Conservation (phyloP, 2,113 vertebrate genomes). For the Rhinichthys klamathensis region DNA sequence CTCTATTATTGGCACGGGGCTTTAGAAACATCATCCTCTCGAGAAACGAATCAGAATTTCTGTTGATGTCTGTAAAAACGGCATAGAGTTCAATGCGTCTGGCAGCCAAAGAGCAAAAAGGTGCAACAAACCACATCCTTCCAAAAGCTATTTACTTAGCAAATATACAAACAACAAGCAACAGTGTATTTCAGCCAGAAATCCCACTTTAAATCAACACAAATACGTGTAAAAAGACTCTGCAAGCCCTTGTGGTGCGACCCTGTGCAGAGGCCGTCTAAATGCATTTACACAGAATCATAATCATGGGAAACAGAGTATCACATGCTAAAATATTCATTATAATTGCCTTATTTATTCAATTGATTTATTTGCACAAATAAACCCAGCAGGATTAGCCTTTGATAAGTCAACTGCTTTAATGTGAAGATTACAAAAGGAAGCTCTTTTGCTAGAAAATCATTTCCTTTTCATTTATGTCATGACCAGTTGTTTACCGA, state of each 20-base stretch:
- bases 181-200: not conserved
- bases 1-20: too few species aligned
- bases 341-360: not conserved
- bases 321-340: not conserved
- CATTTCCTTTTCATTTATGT: not conserved
- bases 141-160: not conserved
- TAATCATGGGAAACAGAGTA: not conserved
- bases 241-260: too few species aligned
- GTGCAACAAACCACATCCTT: not conserved
- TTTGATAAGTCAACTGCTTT: conserved; percentile 16
- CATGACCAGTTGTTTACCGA: not conserved
- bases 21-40: too few species aligned
- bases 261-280: too few species aligned
- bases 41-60: too few species aligned
- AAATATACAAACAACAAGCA: not conserved
- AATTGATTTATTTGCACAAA: not conserved
- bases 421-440: conserved; percentile 12
- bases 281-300: not conserved
- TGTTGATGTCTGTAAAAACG: too few species aligned
- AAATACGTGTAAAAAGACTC: too few species aligned
- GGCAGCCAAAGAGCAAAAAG: not conserved
- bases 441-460: not conserved
- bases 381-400: conserved; percentile 7
- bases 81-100: too few species aligned
- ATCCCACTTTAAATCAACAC: not conserved